Percentiles rank a stretch among this genome's conserved stretches.
Conservation (phyloP, 2,888 invertebrate species). For the Drosophila quasianomalipes region DNA sequence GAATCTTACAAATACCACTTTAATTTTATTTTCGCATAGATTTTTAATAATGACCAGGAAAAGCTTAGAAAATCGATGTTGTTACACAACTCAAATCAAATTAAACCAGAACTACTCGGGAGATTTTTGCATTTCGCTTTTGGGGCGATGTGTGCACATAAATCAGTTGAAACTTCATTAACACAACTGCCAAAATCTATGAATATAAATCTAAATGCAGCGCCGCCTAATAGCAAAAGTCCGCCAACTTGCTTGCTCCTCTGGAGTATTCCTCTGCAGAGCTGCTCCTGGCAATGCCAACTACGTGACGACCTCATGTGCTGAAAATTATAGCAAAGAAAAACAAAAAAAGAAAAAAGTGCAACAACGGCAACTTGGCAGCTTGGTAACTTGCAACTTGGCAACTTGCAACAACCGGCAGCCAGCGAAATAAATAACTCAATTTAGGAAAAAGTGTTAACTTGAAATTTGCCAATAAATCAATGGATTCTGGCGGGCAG, state of each 20-base stretch:
- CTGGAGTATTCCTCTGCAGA: conserved; percentile 18
- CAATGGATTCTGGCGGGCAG: conserved; percentile 59
- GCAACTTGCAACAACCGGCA: conserved; percentile 32
- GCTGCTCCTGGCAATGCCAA: conserved; percentile 19
- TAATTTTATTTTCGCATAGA: not conserved
- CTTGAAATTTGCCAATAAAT: conserved; percentile 79
- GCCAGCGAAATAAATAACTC: conserved; percentile 74
- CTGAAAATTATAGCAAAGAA: conserved; percentile 48
- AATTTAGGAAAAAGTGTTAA: conserved; percentile 81
- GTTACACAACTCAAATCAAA: conserved; percentile 37
- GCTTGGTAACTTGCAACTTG: conserved; percentile 4
- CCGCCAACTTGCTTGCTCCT: conserved; percentile 21
- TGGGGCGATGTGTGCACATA: conserved; percentile 48
- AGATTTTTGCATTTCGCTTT: conserved; percentile 11
- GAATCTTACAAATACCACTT: not conserved
- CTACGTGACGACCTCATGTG: conserved; percentile 64
- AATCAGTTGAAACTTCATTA: conserved; percentile 77
- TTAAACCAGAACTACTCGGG: conserved; percentile 23
- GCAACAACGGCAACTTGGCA: conserved; percentile 40
- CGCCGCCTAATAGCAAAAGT: conserved; percentile 24
- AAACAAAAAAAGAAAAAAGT: conserved; percentile 7
- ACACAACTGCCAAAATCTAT: conserved; percentile 77
- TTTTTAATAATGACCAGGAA: not conserved
- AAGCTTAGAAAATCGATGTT: conserved; percentile 59
- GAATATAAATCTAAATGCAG: conserved; percentile 71